A percentile compares a stretch with the other conserved stretches of the same genome.
Conservation (phyloP, 1,140 invertebrate species). For the Melanaphis sacchari region DNA sequence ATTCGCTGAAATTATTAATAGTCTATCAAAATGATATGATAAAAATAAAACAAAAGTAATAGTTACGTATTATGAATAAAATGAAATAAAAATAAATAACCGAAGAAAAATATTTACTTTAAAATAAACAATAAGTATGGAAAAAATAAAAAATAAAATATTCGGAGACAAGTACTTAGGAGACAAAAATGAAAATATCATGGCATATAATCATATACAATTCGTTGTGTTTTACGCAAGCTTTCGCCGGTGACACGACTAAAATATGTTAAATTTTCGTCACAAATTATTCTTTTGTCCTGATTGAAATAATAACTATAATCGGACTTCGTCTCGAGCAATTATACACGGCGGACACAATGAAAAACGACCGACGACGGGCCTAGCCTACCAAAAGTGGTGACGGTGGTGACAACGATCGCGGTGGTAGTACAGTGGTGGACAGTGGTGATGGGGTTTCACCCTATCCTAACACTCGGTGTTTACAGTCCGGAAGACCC, state of each 20-base stretch:
- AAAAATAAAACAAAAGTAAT: no score
- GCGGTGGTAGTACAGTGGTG: no score
- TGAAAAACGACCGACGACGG: not conserved
- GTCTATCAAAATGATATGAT: no score
- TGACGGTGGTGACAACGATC: not conserved
- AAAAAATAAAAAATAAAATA: not conserved
- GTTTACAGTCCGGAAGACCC: slow-evolving; percentile 19
- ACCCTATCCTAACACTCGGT: not conserved
- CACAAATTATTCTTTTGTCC: not conserved
- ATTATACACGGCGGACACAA: not conserved
- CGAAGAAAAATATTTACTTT: no score
- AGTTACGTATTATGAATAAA: no score
- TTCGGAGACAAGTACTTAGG: not conserved
- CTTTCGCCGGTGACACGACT: not conserved
- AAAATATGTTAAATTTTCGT: not conserved
- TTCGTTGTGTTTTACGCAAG: not conserved
- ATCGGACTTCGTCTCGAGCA: not conserved
- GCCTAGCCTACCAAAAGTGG: not conserved
- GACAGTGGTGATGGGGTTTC: not conserved
- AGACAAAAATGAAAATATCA: not conserved
- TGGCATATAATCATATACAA: not conserved
- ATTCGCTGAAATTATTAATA: no score
- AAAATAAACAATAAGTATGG: not conserved
- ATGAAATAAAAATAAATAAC: no score
- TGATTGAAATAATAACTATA: not conserved